A percentile compares a stretch with the other conserved stretches of the same genome.
Conservation (phyloP, 2,113 vertebrate species). For the Hiodon alosoides region DNA sequence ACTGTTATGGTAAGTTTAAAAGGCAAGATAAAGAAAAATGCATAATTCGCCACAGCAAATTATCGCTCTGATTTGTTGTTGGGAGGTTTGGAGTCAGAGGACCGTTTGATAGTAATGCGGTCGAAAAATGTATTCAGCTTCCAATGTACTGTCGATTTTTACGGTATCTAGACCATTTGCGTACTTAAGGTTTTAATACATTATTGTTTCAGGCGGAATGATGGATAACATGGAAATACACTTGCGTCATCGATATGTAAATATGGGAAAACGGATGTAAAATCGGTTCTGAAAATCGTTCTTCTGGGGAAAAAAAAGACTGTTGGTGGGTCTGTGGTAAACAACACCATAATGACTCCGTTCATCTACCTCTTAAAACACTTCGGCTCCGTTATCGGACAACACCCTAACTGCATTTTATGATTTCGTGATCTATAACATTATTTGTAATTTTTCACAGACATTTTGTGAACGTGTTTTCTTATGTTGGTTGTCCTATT, state of each 20-base stretch:
- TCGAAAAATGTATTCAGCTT: neutral
- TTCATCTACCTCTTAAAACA: too few relatives aligned
- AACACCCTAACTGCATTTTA: too few relatives aligned
- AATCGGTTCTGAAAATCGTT: neutral
- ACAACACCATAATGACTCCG: neutral
- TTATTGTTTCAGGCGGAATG: neutral
- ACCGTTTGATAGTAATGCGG: too few relatives aligned
- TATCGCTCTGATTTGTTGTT: neutral
- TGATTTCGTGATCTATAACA: too few relatives aligned
- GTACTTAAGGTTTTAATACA: neutral
- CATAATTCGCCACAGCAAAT: neutral
- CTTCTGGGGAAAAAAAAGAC: neutral
- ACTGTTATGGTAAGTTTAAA: neutral
- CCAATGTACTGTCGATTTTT: neutral
- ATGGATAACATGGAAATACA: neutral
- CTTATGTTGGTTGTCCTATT: too few relatives aligned
- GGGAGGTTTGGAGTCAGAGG: neutral
- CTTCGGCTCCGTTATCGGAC: too few relatives aligned
- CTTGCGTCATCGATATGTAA: neutral
- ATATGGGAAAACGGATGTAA: neutral
- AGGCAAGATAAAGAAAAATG: too few relatives aligned
- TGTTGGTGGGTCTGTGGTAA: neutral
- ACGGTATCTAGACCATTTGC: too few relatives aligned
- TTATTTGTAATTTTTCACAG: too few relatives aligned
- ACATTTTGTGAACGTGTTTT: too few relatives aligned